phyloP scores from a whole-genome alignment of 92 coral and sea anemone species.

The Epizoanthus scotinus region DNA sequence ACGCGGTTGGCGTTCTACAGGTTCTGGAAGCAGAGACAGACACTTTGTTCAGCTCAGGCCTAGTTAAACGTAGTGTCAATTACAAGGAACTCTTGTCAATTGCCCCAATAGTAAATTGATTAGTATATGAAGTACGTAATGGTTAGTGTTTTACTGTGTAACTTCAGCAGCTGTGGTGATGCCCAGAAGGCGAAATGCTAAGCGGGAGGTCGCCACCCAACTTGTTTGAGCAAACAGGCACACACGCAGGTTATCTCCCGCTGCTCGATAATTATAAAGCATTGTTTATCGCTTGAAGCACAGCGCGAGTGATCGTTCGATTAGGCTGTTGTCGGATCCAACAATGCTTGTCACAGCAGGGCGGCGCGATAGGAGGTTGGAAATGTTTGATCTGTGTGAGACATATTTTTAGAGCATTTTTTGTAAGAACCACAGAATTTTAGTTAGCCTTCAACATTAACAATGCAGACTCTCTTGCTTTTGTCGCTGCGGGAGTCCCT shows the following conservation, averaged over 20 bases:
- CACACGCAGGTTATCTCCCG: not conserved
- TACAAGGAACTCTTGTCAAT: not conserved
- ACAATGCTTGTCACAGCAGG: not conserved
- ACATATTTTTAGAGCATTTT: not conserved
- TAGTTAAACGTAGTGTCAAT: not conserved
- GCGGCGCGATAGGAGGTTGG: not conserved
- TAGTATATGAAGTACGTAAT: not conserved
- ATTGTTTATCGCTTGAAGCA: constrained; percentile 3
- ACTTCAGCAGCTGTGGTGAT: constrained; percentile 2
- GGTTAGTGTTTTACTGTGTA: not conserved
- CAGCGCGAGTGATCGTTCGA: not conserved
- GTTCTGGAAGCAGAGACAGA: not conserved
- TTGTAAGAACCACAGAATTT: too few species aligned
- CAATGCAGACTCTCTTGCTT: too few species aligned
- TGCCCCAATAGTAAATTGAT: constrained; percentile 7
- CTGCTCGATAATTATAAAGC: not conserved
- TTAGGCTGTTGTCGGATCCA: not conserved
- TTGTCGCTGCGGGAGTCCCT: too few species aligned
- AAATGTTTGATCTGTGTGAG: not conserved
- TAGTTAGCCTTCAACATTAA: too few species aligned
- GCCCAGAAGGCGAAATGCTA: not conserved
- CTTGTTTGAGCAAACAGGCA: constrained; percentile 3
- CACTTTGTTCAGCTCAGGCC: not conserved
- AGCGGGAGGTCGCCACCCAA: constrained; percentile 7
- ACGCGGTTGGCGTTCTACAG: not conserved